Percentiles rank a stretch among this genome's conserved stretches.
These are phyloP conservation scores for Machaerirhynchus nigripectus DNA, from an alignment of 2,113 vertebrate genomes.

Conservation along the genomic window DNA sequence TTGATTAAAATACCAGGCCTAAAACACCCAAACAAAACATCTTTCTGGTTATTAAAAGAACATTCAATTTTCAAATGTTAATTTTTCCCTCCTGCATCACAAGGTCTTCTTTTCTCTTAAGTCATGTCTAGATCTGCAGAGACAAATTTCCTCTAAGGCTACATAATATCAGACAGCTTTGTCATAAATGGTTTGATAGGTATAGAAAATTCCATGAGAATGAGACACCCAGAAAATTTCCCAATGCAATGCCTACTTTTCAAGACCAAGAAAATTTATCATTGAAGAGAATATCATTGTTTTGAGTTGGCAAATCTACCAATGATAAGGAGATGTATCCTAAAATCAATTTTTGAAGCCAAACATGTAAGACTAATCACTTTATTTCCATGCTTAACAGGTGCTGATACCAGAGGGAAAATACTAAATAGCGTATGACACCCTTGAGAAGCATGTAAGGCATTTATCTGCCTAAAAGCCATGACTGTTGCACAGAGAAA, in stretches of 20 bases:
- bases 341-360: slow-evolving; percentile 48
- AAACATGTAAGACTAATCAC: slow-evolving; percentile 55
- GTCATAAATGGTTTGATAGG: background rate
- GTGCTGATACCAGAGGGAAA: slow-evolving; percentile 47
- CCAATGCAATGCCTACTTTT: background rate
- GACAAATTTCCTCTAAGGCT: background rate
- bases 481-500: slow-evolving; percentile 18
- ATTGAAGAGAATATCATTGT: background rate
- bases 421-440: slow-evolving; percentile 37
- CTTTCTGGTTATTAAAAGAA: background rate
- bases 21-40: background rate
- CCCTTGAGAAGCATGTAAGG: slow-evolving; percentile 48
- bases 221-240: background rate
- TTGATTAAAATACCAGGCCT: background rate
- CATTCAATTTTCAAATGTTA: background rate
- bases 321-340: slow-evolving; percentile 12
- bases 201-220: background rate
- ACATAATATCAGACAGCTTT: background rate
- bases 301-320: background rate
- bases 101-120: background rate
- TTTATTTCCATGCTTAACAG: slow-evolving; percentile 56
- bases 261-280: background rate
- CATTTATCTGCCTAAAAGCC: slow-evolving; percentile 58
- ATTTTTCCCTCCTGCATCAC: background rate
- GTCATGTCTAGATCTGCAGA: background rate